Conservation (phyloP, 2,888 invertebrate genomes). For the Noctua pronuba region DNA sequence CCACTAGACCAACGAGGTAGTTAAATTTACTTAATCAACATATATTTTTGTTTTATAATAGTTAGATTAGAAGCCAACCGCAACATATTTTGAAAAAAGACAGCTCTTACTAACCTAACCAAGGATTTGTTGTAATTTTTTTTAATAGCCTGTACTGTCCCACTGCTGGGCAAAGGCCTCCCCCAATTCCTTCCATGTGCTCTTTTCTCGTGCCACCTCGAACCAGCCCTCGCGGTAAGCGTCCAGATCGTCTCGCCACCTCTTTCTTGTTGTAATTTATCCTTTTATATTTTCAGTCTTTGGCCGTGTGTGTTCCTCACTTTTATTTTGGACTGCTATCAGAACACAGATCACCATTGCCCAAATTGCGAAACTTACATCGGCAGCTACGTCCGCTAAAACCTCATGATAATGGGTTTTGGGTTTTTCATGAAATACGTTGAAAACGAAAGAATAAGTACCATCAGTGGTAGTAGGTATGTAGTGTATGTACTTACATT, state of each 20-base stretch:
- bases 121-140: neutral
- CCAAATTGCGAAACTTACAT: constrained; percentile 89
- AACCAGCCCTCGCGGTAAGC: too few species aligned
- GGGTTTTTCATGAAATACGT: neutral
- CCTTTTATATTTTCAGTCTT: constrained; percentile 36
- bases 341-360: constrained; percentile 89
- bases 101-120: neutral
- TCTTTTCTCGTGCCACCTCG: too few species aligned
- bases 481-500: neutral
- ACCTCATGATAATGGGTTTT: neutral
- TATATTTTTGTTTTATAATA: neutral
- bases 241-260: too few species aligned
- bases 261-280: neutral
- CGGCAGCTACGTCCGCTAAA: constrained; percentile 81
- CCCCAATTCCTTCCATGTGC: too few species aligned
- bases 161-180: too few species aligned
- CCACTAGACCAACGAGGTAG: too few species aligned
- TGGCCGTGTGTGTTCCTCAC: constrained; percentile 86
- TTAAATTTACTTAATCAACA: neutral
- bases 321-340: constrained; percentile 89
- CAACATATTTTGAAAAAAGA: neutral
- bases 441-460: neutral
- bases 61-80: neutral
- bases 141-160: too few species aligned
- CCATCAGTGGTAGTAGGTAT: too few species aligned